phyloP scores from a whole-genome alignment of 2,113 vertebrate genomes.

The Trogon surrucura region DNA sequence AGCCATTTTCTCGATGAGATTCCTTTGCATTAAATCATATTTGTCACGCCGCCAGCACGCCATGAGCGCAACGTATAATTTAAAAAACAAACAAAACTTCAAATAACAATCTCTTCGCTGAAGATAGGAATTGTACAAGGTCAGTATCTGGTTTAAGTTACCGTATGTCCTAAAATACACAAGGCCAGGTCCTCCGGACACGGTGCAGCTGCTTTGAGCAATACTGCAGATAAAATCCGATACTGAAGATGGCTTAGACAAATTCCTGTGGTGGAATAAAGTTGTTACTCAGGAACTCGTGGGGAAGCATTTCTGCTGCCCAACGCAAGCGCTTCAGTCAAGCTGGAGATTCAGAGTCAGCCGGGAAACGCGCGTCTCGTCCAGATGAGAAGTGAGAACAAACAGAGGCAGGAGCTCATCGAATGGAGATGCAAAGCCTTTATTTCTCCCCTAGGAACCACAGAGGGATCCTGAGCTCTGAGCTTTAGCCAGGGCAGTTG shows the following conservation, averaged over 20 bases:
- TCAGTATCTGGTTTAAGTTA: conserved; percentile 58
- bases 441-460: neutral
- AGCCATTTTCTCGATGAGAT: neutral
- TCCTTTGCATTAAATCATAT: neutral
- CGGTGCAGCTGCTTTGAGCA: conserved; percentile 50
- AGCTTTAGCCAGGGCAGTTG: neutral
- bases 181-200: conserved; percentile 11
- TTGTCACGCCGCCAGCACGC: neutral
- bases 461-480: neutral
- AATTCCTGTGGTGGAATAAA: conserved; percentile 45
- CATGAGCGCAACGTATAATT: neutral
- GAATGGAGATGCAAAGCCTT: neutral
- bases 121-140: conserved; percentile 44
- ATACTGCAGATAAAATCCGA: conserved; percentile 39
- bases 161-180: conserved; percentile 39
- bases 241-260: conserved; percentile 52
- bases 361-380: neutral
- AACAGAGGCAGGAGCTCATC: neutral
- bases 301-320: conserved; percentile 8
- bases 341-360: neutral
- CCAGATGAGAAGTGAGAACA: neutral
- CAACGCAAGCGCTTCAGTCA: neutral
- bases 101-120: neutral
- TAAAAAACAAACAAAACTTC: conserved; percentile 56
- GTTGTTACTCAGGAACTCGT: neutral